Percentiles rank a stretch among this genome's conserved stretches.
Evolutionary conservation across 2,888 invertebrate species (phyloP).

Genomic region (Nephrocerus scutellatus): DNA sequence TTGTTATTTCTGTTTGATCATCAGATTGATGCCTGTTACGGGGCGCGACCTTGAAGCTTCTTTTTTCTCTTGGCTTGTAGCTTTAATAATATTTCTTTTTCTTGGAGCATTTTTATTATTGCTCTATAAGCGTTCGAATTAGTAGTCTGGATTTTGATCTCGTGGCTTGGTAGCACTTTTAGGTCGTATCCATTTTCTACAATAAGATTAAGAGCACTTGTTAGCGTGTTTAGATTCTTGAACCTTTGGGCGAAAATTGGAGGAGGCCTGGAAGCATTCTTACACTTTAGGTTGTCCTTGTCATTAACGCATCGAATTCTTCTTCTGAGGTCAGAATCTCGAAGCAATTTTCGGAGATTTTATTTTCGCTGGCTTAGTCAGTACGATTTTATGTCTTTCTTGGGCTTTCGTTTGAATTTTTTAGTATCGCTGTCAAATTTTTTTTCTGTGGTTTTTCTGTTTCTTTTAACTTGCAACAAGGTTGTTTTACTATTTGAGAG

Average conservation of each 20-base stretch:
- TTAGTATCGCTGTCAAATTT: not conserved
- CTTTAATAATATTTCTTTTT: conserved; percentile 2
- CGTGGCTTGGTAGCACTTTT: not conserved
- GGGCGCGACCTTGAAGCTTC: conserved; percentile 3
- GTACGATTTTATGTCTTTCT: not conserved
- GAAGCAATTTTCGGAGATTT: not conserved
- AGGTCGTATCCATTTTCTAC: not conserved
- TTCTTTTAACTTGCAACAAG: too few relatives aligned
- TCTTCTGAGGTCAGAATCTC: not conserved
- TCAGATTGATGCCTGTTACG: conserved; percentile 5
- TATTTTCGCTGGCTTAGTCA: conserved; percentile 1
- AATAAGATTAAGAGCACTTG: not conserved
- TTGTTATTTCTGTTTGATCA: conserved; percentile 4
- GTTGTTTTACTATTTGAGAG: not conserved
- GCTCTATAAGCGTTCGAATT: not conserved
- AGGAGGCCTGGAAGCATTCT: not conserved
- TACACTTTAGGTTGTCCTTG: not conserved
- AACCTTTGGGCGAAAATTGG: conserved; percentile 4
- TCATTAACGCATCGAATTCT: not conserved
- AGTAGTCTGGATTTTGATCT: not conserved
- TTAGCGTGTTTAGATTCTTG: not conserved
- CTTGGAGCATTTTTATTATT: not conserved
- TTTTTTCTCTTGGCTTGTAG: conserved; percentile 5
- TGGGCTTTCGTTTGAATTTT: not conserved
- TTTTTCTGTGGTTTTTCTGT: not conserved